Conservation (phyloP, 1,140 invertebrate species). For the Bombus difficillimus region DNA sequence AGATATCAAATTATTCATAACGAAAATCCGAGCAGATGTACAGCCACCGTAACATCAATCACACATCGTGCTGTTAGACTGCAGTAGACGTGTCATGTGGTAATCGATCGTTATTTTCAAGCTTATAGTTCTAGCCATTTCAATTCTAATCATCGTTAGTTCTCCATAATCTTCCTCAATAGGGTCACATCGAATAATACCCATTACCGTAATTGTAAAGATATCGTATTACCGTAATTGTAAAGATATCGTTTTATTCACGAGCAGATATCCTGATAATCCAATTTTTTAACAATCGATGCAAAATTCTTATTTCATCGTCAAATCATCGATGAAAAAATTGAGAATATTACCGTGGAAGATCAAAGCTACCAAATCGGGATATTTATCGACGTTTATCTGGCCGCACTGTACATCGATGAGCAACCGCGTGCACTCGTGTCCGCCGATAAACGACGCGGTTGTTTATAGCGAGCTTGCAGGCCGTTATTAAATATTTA, state of each 20-base stretch:
- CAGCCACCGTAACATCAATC: not conserved
- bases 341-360: not conserved
- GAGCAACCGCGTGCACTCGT: not conserved
- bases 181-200: not conserved
- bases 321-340: not conserved
- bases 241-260: no score
- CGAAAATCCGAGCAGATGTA: not conserved
- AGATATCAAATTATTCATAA: slow-evolving; percentile 1
- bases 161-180: not conserved
- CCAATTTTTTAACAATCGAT: not conserved
- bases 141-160: not conserved
- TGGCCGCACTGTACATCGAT: not conserved
- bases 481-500: slow-evolving; percentile 63
- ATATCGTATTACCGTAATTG: no score
- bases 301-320: no score
- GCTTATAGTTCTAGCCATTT: not conserved
- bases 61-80: not conserved
- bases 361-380: slow-evolving; percentile 2
- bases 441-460: slow-evolving; percentile 42
- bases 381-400: slow-evolving; percentile 57
- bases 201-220: no score
- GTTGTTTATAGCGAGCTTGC: slow-evolving; percentile 25
- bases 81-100: not conserved
- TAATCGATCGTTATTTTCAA: not conserved
- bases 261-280: not conserved